Base-by-base conservation (phyloP, 2,888 invertebrate genomes). In the Gasteruption jaculator region DNA sequence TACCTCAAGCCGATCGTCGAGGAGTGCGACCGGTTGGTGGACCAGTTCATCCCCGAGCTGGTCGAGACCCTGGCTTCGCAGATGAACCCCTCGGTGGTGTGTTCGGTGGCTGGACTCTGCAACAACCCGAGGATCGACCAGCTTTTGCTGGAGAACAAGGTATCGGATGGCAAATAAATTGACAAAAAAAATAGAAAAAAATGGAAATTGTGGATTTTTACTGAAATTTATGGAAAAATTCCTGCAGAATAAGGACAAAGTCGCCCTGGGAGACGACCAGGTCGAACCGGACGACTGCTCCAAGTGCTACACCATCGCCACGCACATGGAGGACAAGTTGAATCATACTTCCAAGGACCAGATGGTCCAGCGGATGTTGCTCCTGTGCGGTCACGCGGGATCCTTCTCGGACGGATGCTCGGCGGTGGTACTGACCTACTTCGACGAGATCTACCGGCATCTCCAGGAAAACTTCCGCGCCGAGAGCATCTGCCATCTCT, bases 21-120 rank as follows among this genome's bases (percentile, higher is more conserved):
- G 38, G 88, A 89, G 68, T 93, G 92, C 63, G 79, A 81, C 45
- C 82, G 80, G 58, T 56, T 92, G 39, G 87, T 85, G 0, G 91
- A 93, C 65, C 79, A 91, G 58, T 91, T 88, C 65, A 84, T 91
- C 35, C 89, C 91, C 0, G 89, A 93, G 63, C 69, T 93, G 41
- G 82, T 92, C 20, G 92, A 93, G 63, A 87, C 90, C 1, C 71
- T 93, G 31, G 83, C 89, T 1, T 92, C 92, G 0, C 79, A 92
- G 72, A 92, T 93, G 92, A 86, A 93, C 73, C 91, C 92, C 0
- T 84, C 86, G 64, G 80, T 84, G 22, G 91, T 92, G 22, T 92
- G 91, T 68, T 81, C 87, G 0, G 87, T 91, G 8, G 89, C 91
- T 37, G 91, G 91, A 1, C 79, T 92, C 5, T 92, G 92, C 58